A percentile compares a stretch with the other conserved stretches of the same genome.
phyloP scores from a whole-genome alignment of 2,113 vertebrate species.

The Trinectes maculatus region DNA sequence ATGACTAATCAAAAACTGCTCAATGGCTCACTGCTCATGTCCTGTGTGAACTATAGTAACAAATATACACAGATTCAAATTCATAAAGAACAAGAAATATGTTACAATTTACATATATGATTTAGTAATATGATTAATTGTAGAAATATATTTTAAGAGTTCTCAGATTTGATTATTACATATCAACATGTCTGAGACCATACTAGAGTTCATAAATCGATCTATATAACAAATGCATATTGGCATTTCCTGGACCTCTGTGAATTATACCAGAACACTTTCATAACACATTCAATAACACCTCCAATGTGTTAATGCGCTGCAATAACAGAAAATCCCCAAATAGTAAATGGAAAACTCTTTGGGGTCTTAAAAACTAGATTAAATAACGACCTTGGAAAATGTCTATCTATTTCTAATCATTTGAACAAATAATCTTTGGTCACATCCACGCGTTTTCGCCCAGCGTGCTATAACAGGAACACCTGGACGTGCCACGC shows the following conservation, averaged over 20 bases:
- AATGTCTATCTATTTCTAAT: not conserved
- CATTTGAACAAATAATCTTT: not conserved
- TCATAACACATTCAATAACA: too few relatives aligned
- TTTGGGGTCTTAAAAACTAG: not conserved
- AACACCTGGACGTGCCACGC: constrained; percentile 48
- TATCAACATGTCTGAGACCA: not conserved
- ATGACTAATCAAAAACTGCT: constrained; percentile 31
- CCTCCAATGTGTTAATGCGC: not conserved
- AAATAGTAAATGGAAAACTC: not conserved
- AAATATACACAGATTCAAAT: constrained; percentile 15
- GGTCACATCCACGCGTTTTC: not conserved
- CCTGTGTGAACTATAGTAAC: not conserved
- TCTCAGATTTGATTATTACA: not conserved
- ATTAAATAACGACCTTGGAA: not conserved
- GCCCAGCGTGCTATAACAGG: constrained; percentile 23
- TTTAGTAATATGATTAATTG: constrained; percentile 11
- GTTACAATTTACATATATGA: constrained; percentile 2
- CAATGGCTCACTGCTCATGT: constrained; percentile 5
- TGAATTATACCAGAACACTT: too few relatives aligned
- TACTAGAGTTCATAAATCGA: not conserved
- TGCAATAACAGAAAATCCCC: too few relatives aligned
- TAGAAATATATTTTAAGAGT: not conserved
- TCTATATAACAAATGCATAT: not conserved
- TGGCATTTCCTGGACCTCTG: not conserved
- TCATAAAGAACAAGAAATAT: not conserved